Conservation (phyloP, 2,888 invertebrate species). For the Orgyia antiqua region DNA sequence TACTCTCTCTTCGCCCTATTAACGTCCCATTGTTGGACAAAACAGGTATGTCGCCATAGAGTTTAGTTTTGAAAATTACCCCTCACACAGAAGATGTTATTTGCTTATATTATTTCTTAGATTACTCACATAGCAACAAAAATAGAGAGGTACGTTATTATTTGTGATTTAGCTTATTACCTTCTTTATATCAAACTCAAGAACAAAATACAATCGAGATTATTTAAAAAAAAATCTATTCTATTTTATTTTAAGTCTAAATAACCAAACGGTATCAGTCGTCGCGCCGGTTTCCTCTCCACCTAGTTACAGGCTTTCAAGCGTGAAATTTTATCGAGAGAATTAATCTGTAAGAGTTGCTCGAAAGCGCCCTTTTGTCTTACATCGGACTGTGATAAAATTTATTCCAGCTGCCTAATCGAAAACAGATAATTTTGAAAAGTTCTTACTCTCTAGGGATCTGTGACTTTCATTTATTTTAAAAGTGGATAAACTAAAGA, state of each 20-base stretch:
- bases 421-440: slow-evolving; percentile 57
- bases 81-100: no score
- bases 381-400: slow-evolving; percentile 57
- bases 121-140: no score
- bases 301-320: slow-evolving; percentile 56
- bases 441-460: slow-evolving; percentile 38
- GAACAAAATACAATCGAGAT: no score
- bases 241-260: slow-evolving; percentile 33
- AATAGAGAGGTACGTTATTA: no score
- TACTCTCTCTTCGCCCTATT: no score
- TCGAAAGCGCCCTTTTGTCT: slow-evolving; percentile 59
- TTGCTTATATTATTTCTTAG: no score
- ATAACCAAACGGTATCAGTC: slow-evolving; percentile 44
- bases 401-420: slow-evolving; percentile 59
- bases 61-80: no score
- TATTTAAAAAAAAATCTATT: slow-evolving; percentile 11
- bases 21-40: no score
- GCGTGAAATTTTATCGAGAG: slow-evolving; percentile 73
- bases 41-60: no score
- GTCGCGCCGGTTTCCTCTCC: slow-evolving; percentile 43
- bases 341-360: slow-evolving; percentile 71
- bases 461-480: slow-evolving; percentile 32
- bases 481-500: no score
- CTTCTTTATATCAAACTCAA: no score
- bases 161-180: no score